These are phyloP conservation scores for Tortrix viridana DNA, from an alignment of 2,888 invertebrate genomes.

Conservation along the genomic window DNA sequence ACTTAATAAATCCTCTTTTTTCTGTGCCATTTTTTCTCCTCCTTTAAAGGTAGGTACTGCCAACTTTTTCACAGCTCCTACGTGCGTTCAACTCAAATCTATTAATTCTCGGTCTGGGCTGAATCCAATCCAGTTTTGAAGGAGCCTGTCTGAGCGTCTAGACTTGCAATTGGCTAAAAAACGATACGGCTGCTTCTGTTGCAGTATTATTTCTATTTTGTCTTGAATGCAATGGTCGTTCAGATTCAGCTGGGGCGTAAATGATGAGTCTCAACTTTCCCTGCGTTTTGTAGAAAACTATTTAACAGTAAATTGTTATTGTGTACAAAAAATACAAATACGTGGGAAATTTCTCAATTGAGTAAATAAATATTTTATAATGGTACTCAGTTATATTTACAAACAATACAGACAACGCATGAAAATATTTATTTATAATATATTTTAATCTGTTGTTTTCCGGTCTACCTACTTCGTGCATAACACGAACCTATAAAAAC, in stretches of 20 bases:
- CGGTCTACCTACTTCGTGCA: constrained; percentile 58
- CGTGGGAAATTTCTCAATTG: background rate
- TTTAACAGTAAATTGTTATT: background rate
- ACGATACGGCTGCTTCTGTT: constrained; percentile 31
- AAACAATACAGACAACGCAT: constrained; percentile 13
- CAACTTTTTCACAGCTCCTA: constrained; percentile 46
- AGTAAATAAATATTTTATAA: too few species aligned
- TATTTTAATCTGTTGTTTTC: constrained; percentile 39
- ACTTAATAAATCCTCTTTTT: background rate
- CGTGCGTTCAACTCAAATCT: constrained; percentile 62
- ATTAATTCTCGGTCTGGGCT: constrained; percentile 62
- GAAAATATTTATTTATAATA: constrained; percentile 22
- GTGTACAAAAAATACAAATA: background rate
- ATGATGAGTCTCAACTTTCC: background rate
- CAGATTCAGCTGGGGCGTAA: constrained; percentile 1
- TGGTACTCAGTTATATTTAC: too few species aligned
- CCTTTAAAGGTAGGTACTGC: constrained; percentile 16
- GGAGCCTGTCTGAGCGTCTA: constrained; percentile 67
- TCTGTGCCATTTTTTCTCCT: constrained; percentile 13
- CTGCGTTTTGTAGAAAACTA: background rate
- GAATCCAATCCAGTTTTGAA: constrained; percentile 64
- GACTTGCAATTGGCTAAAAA: constrained; percentile 53
- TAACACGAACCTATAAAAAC: constrained; percentile 51
- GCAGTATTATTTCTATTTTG: constrained; percentile 31
- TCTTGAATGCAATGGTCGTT: constrained; percentile 10